phyloP scores from a whole-genome alignment of 2,113 vertebrate species.

The Protomyctophum bolini region DNA sequence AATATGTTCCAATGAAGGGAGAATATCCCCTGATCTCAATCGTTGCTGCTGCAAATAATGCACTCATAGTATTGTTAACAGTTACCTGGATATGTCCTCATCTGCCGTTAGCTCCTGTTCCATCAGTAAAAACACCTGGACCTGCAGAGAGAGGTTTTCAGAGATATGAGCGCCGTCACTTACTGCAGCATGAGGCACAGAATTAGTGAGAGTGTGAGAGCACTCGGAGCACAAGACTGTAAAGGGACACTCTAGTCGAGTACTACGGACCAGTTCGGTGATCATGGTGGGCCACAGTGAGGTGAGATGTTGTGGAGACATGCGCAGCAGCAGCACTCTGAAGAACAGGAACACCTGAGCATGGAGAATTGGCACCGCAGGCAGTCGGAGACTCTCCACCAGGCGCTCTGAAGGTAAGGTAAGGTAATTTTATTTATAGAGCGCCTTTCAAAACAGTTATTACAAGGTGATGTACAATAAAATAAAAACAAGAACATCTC shows the following conservation, averaged over 20 bases:
- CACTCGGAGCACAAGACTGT: not conserved
- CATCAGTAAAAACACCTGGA: conserved; percentile 76
- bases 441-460: too few relatives aligned
- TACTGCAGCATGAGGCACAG: not conserved
- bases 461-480: too few relatives aligned
- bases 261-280: conserved; percentile 87
- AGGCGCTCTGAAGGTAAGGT: conserved; percentile 93
- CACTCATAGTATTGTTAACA: not conserved
- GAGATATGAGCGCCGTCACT: not conserved
- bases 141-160: conserved; percentile 42
- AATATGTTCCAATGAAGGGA: too few relatives aligned
- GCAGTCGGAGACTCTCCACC: conserved; percentile 96
- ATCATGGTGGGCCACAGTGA: conserved; percentile 99
- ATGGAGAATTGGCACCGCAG: conserved; percentile 97
- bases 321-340: conserved; percentile 95
- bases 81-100: conserved; percentile 96
- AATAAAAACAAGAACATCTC: too few relatives aligned
- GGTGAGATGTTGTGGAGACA: conserved; percentile 98
- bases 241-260: not conserved
- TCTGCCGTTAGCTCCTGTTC: conserved; percentile 85
- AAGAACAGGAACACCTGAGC: conserved; percentile 99
- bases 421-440: too few relatives aligned
- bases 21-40: not conserved
- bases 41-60: not conserved
- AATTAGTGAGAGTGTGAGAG: not conserved